phyloP scores from a whole-genome alignment of 2,113 vertebrate genomes.

The Paramisgurnus dabryanus region DNA sequence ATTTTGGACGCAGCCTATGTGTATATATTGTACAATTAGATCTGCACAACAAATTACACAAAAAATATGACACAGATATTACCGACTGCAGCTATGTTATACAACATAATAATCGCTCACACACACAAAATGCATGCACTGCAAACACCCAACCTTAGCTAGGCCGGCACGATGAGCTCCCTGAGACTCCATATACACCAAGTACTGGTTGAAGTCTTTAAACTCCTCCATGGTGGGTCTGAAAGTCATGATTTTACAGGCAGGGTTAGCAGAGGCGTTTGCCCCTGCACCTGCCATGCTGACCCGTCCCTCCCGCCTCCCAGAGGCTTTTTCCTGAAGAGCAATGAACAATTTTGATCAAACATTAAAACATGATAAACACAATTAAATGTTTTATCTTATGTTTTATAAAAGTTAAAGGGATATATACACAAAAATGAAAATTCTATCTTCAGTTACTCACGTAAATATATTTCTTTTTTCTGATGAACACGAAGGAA shows the following conservation, averaged over 20 bases:
- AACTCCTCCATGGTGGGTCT: slow-evolving; percentile 93
- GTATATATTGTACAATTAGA: too few species aligned
- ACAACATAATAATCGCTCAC: not conserved
- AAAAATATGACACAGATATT: too few species aligned
- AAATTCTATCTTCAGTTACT: too few species aligned
- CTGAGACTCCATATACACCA: slow-evolving; percentile 92
- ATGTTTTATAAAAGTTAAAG: not conserved
- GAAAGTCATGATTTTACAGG: slow-evolving; percentile 98
- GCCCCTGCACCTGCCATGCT: slow-evolving; percentile 82
- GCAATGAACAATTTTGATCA: not conserved
- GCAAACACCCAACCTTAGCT: slow-evolving; percentile 81
- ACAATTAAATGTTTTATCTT: not conserved
- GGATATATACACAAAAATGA: too few species aligned
- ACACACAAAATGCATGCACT: not conserved
- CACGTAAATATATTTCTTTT: too few species aligned
- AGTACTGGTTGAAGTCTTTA: slow-evolving; percentile 89
- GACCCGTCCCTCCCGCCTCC: slow-evolving; percentile 53
- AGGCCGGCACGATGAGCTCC: slow-evolving; percentile 93
- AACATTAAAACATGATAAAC: not conserved
- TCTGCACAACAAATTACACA: too few species aligned
- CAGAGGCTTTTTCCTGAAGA: slow-evolving; percentile 6
- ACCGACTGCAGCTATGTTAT: too few species aligned
- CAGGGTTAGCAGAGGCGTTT: slow-evolving; percentile 82
- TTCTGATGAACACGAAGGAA: too few species aligned
- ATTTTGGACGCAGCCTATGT: too few species aligned